Evolutionary conservation across 2,797 vertebrate species (phyloP), one percentile per base, ranked within the genome.

Genomic region (Chiroxiphia lanceolata): DNA sequence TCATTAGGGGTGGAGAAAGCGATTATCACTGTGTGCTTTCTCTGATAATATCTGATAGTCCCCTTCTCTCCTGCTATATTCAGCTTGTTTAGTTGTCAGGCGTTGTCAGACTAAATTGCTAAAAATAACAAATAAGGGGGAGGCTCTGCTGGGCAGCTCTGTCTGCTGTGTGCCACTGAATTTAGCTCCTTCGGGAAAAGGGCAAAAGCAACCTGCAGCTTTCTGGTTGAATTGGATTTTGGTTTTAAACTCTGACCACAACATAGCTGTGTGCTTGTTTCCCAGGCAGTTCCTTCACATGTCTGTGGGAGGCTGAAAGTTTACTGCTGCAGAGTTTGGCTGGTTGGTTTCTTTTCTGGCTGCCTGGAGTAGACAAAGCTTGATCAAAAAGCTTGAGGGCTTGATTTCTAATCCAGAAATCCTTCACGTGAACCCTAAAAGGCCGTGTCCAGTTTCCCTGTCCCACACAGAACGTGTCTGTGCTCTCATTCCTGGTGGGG

Each of bases 81-180:
- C 96, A 96, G 97, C 96, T 72, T 97, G 96, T 97, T 98, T 97
- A 96, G 97, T 98, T 97, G 97, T 98, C 97, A 97, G 98, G 98
- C 97, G 97, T 98, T 98, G 97, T 98, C 96, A 29, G 94, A 97
- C 95, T 96, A 95, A 97, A 97, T 97, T 94, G 95, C 98, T 98
- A 98, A 98, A 98, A 98, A 98, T 98, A 98, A 98, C 97, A 97
- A 97, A 97, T 96, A 98, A 94, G 96, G 92, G 94, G 97, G 97
- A 97, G 97, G 95, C 92, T 97, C 48, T 90, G 89, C 89, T 95
- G 94, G 93, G 90, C 94, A 96, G 90, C 93, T 94, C 89, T 92
- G 95, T 96, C 93, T 89, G 31, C 90, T 95, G 87, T 95, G 96
- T 97, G 95, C 97, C 95, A 96, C 97, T 97, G 95, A 89, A 97